Conservation (phyloP, 2,888 invertebrate species). For the Pimpla rufipes region DNA sequence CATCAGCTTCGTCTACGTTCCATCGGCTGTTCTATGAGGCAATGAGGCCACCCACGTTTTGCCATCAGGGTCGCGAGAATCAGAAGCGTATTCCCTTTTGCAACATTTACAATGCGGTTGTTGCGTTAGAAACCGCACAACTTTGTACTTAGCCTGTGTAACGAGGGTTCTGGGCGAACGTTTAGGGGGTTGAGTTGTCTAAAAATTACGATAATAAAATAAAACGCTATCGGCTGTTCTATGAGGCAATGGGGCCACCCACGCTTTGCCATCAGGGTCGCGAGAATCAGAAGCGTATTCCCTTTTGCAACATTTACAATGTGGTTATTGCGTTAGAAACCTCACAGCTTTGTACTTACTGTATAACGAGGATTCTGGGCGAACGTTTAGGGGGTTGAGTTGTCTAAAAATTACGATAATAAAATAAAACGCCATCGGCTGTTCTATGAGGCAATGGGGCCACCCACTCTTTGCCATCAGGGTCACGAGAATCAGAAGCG, state of each 20-base stretch:
- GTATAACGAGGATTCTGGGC: too few species aligned
- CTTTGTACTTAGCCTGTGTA: too few species aligned
- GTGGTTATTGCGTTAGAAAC: background rate
- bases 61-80: slow-evolving; percentile 6
- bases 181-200: too few species aligned
- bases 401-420: too few species aligned
- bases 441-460: slow-evolving; percentile 47
- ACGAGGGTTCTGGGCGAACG: too few species aligned
- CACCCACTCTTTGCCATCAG: slow-evolving; percentile 49
- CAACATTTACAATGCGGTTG: background rate
- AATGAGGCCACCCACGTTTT: slow-evolving; percentile 51
- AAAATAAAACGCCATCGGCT: too few species aligned
- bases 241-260: slow-evolving; percentile 55
- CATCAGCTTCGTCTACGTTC: slow-evolving; percentile 34
- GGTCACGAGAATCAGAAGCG: slow-evolving; percentile 11
- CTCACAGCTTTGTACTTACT: background rate
- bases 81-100: slow-evolving; percentile 2
- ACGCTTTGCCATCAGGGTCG: slow-evolving; percentile 29
- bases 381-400: too few species aligned
- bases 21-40: slow-evolving; percentile 47
- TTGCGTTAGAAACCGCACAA: background rate
- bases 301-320: background rate
- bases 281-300: slow-evolving; percentile 5
- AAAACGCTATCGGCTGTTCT: slow-evolving; percentile 41
- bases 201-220: too few species aligned